A percentile compares a stretch with the other conserved stretches of the same genome.
These are phyloP conservation scores for Hypsopygia costalis DNA, from an alignment of 2,888 invertebrate genomes.

Conservation along the genomic window DNA sequence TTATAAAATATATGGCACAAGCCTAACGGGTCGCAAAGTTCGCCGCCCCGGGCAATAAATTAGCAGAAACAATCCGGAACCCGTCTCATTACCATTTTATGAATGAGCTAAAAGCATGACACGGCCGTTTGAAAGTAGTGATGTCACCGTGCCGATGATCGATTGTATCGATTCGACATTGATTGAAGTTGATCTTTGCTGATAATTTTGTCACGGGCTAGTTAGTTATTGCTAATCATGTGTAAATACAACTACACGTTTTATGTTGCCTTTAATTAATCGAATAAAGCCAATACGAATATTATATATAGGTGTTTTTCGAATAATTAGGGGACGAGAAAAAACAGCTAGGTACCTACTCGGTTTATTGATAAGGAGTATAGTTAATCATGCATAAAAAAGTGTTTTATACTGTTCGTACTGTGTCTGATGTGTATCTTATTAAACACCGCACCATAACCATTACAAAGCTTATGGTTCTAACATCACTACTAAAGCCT, in stretches of 20 bases:
- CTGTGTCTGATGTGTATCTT: too few relatives aligned
- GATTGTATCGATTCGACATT: constrained; percentile 12
- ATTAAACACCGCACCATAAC: too few relatives aligned
- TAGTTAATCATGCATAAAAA: too few relatives aligned
- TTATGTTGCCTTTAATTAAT: constrained; percentile 11
- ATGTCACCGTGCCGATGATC: constrained; percentile 36
- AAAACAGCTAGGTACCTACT: too few relatives aligned
- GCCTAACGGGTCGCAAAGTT: constrained; percentile 41
- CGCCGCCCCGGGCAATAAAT: constrained; percentile 50
- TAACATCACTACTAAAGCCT: too few relatives aligned
- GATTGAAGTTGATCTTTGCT: constrained; percentile 7
- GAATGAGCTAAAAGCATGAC: constrained; percentile 54
- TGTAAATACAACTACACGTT: constrained; percentile 13
- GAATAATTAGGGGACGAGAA: too few relatives aligned
- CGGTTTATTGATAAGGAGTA: too few relatives aligned
- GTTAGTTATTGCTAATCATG: constrained; percentile 16
- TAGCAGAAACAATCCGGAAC: constrained; percentile 61
- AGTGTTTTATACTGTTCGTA: too few relatives aligned
- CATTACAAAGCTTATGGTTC: too few relatives aligned
- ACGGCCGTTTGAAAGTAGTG: constrained; percentile 58
- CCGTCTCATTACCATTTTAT: constrained; percentile 66
- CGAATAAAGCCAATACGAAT: too few relatives aligned
- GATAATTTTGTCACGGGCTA: constrained; percentile 15
- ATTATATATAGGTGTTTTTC: too few relatives aligned
- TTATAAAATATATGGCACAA: constrained; percentile 49